phyloP scores from a whole-genome alignment of 2,888 invertebrate genomes.

The Parascotia fuliginaria region DNA sequence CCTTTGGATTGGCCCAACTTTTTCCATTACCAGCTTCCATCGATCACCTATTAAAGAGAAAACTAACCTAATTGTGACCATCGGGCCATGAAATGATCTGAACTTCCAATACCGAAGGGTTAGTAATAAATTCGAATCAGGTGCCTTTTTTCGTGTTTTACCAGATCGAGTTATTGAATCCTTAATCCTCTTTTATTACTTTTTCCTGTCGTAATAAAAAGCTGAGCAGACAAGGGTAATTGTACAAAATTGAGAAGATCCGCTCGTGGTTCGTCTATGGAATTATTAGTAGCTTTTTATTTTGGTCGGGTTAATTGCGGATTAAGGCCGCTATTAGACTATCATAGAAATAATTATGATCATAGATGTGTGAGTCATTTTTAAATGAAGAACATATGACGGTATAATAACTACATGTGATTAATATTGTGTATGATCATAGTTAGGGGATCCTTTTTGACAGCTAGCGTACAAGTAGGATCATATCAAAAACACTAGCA shows the following conservation, averaged over 20 bases:
- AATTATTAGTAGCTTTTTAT: slow-evolving; percentile 21
- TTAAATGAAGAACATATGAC: too few relatives aligned
- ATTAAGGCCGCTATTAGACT: too few relatives aligned
- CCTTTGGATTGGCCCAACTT: slow-evolving; percentile 7
- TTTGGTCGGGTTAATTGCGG: slow-evolving; percentile 30
- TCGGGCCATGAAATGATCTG: slow-evolving; percentile 45
- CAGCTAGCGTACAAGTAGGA: too few relatives aligned
- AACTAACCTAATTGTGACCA: slow-evolving; percentile 41
- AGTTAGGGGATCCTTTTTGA: too few relatives aligned
- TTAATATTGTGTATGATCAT: too few relatives aligned
- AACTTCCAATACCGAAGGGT: slow-evolving; percentile 57
- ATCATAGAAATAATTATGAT: too few relatives aligned
- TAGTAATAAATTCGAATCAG: slow-evolving; percentile 62
- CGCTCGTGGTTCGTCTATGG: slow-evolving; percentile 15
- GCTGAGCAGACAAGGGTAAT: slow-evolving; percentile 53
- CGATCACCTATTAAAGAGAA: slow-evolving; percentile 32
- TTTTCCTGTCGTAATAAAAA: slow-evolving; percentile 51
- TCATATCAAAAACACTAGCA: too few relatives aligned
- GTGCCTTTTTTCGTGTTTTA: slow-evolving; percentile 55
- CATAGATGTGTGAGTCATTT: too few relatives aligned
- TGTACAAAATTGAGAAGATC: slow-evolving; percentile 46
- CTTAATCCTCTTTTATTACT: slow-evolving; percentile 74
- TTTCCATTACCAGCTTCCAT: slow-evolving; percentile 16
- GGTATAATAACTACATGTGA: too few relatives aligned
- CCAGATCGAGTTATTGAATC: slow-evolving; percentile 72